Evolutionary conservation across 2,888 invertebrate genomes (phyloP).

Genomic region (Aphodius sticticus): DNA sequence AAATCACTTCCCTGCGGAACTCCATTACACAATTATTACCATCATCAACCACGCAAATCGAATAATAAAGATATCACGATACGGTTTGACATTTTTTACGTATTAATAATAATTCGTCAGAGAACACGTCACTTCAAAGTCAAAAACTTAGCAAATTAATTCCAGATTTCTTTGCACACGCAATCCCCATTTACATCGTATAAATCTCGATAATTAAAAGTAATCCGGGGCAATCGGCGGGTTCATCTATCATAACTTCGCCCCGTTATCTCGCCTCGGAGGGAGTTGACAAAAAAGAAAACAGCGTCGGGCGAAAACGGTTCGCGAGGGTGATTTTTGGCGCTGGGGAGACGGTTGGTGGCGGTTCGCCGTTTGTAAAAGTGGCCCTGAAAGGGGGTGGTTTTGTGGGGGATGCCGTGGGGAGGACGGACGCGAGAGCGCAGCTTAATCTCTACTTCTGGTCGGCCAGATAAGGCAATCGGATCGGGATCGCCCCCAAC

Average conservation of each 20-base stretch:
- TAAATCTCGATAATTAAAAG: conserved; percentile 25
- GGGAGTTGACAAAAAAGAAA: background rate
- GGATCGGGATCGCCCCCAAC: conserved; percentile 55
- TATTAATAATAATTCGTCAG: background rate
- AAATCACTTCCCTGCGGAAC: no score
- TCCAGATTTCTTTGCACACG: background rate
- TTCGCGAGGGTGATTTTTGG: background rate
- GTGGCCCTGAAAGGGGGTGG: conserved; percentile 9
- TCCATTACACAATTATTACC: no score
- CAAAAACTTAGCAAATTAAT: background rate
- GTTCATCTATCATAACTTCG: conserved; percentile 26
- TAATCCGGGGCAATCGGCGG: conserved; percentile 21
- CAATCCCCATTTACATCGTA: conserved; percentile 7
- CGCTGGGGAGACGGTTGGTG: background rate
- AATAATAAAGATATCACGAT: no score
- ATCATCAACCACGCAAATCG: no score
- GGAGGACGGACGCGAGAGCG: conserved; percentile 33
- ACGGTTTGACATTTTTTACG: background rate
- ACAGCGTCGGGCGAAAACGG: background rate
- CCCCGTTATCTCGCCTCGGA: conserved; percentile 15
- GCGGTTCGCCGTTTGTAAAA: conserved; percentile 6
- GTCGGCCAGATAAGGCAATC: conserved; percentile 62
- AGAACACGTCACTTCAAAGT: background rate
- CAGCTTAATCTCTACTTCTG: conserved; percentile 61
- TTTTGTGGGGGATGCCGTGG: conserved; percentile 13